Conservation (phyloP, 1,140 invertebrate species). For the Habropoda laboriosa region DNA sequence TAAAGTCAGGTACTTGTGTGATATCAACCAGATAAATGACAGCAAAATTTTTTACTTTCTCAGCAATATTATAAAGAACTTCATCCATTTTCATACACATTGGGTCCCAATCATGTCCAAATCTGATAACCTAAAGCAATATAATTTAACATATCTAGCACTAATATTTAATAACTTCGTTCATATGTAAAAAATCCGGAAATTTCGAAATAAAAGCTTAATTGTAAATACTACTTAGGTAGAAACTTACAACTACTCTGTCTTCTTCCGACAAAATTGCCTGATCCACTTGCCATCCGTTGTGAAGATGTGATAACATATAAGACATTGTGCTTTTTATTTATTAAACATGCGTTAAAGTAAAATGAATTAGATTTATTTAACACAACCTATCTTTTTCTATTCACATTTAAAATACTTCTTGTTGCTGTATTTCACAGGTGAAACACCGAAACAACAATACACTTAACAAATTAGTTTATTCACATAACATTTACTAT, state of each 20-base stretch:
- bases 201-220: neutral
- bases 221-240: conserved; percentile 34
- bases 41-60: conserved; percentile 99
- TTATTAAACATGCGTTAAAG: neutral
- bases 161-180: neutral
- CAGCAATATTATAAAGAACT: conserved; percentile 98
- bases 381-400: neutral
- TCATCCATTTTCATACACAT: conserved; percentile 99
- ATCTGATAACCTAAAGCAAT: conserved; percentile 91
- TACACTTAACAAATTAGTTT: neutral
- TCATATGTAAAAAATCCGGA: neutral
- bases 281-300: conserved; percentile 99
- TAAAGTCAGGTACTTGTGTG: conserved; percentile 99
- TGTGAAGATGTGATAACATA: conserved; percentile 99
- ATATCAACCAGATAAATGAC: conserved; percentile 99
- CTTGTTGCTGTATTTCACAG: neutral
- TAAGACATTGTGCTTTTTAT: conserved; percentile 93
- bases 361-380: neutral
- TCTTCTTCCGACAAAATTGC: conserved; percentile 99
- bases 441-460: neutral
- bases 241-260: conserved; percentile 91
- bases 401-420: neutral
- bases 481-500: neutral
- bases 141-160: neutral
- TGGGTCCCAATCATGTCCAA: conserved; percentile 99